Conservation (phyloP, 2,113 vertebrate genomes). For the Pedionomus torquatus region DNA sequence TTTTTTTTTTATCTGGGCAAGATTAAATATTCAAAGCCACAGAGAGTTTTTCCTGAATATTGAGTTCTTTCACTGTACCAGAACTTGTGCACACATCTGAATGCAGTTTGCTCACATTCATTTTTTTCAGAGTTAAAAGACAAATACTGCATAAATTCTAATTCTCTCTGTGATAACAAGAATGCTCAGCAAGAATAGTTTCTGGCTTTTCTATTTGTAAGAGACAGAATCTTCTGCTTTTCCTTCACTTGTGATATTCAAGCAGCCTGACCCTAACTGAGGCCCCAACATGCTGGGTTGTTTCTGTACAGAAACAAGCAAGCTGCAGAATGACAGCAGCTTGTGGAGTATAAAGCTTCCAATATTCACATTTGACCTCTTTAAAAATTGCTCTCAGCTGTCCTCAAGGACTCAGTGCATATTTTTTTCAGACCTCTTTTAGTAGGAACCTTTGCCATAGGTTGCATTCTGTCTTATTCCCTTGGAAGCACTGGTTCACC, state of each 20-base stretch:
- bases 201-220: background rate
- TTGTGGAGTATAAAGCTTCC: background rate
- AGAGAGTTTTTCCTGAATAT: background rate
- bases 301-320: background rate
- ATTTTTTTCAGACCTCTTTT: background rate
- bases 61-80: background rate
- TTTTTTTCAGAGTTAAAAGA: background rate
- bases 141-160: background rate
- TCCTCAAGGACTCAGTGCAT: background rate
- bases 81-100: background rate
- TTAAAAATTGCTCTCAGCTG: background rate
- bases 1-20: background rate
- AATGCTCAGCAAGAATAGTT: background rate
- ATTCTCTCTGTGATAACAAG: background rate
- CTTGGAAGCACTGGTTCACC: background rate
- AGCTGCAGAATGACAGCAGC: background rate
- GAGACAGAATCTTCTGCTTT: background rate
- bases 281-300: fast-evolving
- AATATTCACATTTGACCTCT: background rate
- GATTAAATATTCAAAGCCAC: background rate
- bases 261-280: background rate
- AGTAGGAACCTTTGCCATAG: background rate
- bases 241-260: background rate
- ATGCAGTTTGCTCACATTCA: background rate
- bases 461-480: background rate